Evolutionary conservation across 2,888 invertebrate species (phyloP), one percentile per base, ranked within the genome.

Genomic region (Eupithecia vulgata): DNA sequence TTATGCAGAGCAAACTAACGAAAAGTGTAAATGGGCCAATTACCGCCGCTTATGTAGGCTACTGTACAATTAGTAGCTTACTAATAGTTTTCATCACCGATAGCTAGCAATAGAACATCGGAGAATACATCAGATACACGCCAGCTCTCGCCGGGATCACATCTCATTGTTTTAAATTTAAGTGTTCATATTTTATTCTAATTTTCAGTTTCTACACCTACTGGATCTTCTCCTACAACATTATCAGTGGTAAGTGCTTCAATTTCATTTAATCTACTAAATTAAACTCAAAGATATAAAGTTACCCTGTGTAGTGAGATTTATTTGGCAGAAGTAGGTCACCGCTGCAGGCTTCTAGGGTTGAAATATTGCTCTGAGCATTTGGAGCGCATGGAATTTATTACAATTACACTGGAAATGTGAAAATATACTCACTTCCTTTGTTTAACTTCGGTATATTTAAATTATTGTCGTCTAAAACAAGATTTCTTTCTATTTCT

Each of bases 11-110:
- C 83, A 83, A 88, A 91, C 94, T 94, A 94, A 94, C 94, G 85
- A 93, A 92, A 93, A 89, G 93, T 94, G 94, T 94, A 94, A 94
- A 94, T 94, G 92, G 93, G 85, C 87, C 94, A 94, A 94, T 94
- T 94, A 94, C 93, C 93, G 91, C 85, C 83, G 87, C 80, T 86
- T 89, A 94, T 94, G 94, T 93, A 93, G 93, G 93, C 92, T 93
- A 89, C 89, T 83, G 89, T 86, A 90, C 93, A 94, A 94, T 94
- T 94, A 94, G 94, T 92, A 85, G 86, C 83, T 84, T 87, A 93
- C 94, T 94, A 94, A 94, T 92, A 91, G 91, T 92, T 94, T 93
- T 92, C 93, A 94, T 94, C 92, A 92, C 89, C 91, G 87, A 90
- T 89, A 90, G 90, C 88, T 89, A 88, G 85, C 88, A 86, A 83